Percentiles rank a stretch among this genome's conserved stretches.
These are phyloP conservation scores for Cynodonichthys magdalenae DNA, from an alignment of 2,797 vertebrate genomes.

Conservation along the genomic window DNA sequence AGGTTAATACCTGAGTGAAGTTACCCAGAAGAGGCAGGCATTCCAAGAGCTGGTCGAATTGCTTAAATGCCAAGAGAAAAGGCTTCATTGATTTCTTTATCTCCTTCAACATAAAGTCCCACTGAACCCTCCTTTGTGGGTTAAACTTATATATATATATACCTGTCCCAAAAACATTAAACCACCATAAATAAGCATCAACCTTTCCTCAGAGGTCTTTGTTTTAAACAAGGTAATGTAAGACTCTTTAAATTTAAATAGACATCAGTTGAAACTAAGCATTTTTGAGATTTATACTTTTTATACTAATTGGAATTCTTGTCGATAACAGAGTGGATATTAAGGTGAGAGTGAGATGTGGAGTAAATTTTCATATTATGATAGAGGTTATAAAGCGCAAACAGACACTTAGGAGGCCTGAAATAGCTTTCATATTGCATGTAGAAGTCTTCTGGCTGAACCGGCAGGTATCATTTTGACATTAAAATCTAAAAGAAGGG, in stretches of 20 bases:
- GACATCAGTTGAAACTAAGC: neutral
- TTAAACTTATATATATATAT: no score
- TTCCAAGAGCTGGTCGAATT: neutral
- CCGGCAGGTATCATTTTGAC: neutral
- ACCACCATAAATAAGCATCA: neutral
- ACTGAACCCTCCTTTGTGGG: neutral
- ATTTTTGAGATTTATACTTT: no score
- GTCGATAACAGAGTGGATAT: neutral
- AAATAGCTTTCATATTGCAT: neutral
- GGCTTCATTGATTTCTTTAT: constrained; percentile 6
- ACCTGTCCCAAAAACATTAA: neutral
- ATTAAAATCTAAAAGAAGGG: constrained; percentile 8
- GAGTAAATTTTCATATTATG: neutral
- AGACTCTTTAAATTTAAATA: neutral
- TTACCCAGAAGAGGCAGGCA: constrained; percentile 1
- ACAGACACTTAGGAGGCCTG: constrained; percentile 1
- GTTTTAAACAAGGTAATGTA: neutral
- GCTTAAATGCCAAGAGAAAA: constrained; percentile 7
- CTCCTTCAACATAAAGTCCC: neutral
- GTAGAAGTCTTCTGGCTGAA: neutral
- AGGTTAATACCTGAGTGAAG: constrained; percentile 6
- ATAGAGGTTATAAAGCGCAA: neutral
- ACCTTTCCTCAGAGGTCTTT: neutral
- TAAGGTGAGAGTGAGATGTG: neutral
- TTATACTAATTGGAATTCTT: neutral